A percentile compares a stretch with the other conserved stretches of the same genome.
Evolutionary conservation across 2,113 vertebrate species (phyloP).

Genomic region (Synchiropus splendidus): DNA sequence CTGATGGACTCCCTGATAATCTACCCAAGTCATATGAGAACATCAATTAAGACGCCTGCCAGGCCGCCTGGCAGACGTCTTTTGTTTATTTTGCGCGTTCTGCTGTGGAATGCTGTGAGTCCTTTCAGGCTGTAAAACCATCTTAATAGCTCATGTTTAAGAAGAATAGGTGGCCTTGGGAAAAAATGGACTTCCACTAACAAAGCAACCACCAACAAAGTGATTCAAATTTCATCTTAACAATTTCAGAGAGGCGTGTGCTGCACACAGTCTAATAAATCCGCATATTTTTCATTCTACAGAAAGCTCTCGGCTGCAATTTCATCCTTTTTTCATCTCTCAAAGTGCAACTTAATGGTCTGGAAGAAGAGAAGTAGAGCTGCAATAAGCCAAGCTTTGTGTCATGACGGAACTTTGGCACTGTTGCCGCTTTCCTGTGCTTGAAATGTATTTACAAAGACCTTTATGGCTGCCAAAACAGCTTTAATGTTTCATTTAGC

Average conservation of each 20-base stretch:
- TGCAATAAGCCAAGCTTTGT: slow-evolving; percentile 55
- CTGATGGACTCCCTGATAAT: slow-evolving; percentile 64
- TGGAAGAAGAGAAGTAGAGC: slow-evolving; percentile 19
- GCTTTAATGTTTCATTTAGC: slow-evolving; percentile 70
- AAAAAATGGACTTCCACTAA: no score
- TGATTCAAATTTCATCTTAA: no score
- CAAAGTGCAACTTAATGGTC: slow-evolving; percentile 61
- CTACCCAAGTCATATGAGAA: slow-evolving; percentile 19
- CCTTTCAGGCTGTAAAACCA: no score
- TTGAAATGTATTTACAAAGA: slow-evolving; percentile 68
- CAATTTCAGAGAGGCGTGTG: no score
- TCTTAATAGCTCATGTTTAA: no score
- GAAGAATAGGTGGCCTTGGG: no score
- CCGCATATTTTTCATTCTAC: slow-evolving; percentile 21
- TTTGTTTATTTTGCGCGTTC: slow-evolving; percentile 38
- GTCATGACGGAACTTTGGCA: slow-evolving; percentile 49
- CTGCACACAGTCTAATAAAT: no score
- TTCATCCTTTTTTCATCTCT: slow-evolving; percentile 65
- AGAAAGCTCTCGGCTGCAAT: slow-evolving; percentile 55
- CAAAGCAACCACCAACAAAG: no score
- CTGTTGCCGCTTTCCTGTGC: slow-evolving; percentile 55
- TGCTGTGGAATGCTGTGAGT: no score
- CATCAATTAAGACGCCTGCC: slow-evolving; percentile 46
- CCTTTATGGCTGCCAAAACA: slow-evolving; percentile 52
- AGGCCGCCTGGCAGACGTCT: slow-evolving; percentile 40